Evolutionary conservation across 2,113 vertebrate species (phyloP), one percentile per base, ranked within the genome.

Genomic region (Poicephalus gulielmi): DNA sequence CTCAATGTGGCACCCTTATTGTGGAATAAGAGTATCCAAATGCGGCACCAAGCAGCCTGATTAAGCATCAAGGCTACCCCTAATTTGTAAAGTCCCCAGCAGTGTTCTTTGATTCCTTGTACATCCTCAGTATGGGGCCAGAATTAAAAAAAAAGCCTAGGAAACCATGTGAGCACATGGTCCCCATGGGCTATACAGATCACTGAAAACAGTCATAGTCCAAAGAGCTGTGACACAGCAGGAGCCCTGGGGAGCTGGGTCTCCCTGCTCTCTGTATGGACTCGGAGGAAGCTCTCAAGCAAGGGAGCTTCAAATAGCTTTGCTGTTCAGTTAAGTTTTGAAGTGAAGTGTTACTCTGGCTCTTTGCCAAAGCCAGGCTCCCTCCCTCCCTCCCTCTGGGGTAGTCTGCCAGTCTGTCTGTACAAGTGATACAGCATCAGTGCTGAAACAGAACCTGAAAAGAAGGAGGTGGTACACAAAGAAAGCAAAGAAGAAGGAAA

Each of bases 151-250:
- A 7, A 28, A 62, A 44, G 4, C 6, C 13, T 8, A 52, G 18
- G 55, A 67, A 83, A 2, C 13, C 17, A 25, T 20, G 13, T 39
- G 13, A 80, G 18, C 9, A 8, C 10, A n/a, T 8, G n/a, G 24
- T 60, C 16, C 17, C 17, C 18, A 33, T 33, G 47, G 59, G 18
- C 35, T 53, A 46, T 6, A 17, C 13, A 10, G 25, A 23, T 55
- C 14, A 18, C 4, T 60, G 17, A 50, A 60, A 92, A 19, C 9
- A 50, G 12, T 4, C 59, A n/a, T 20, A 33, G 37, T 44, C 19
- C 33, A 44, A 92, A 64, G 37, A 5, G 3, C 17, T 73, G 23
- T 43, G 25, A 12, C 9, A 17, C 0, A 5, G 57, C 1, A 3
- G 68, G 39, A 86, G 6, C 35, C 4, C 49, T 27, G 15, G n/a